Percentiles rank a stretch among this genome's conserved stretches.
These are phyloP conservation scores for Lampris incognitus DNA, from an alignment of 2,113 vertebrate species.

Conservation along the genomic window DNA sequence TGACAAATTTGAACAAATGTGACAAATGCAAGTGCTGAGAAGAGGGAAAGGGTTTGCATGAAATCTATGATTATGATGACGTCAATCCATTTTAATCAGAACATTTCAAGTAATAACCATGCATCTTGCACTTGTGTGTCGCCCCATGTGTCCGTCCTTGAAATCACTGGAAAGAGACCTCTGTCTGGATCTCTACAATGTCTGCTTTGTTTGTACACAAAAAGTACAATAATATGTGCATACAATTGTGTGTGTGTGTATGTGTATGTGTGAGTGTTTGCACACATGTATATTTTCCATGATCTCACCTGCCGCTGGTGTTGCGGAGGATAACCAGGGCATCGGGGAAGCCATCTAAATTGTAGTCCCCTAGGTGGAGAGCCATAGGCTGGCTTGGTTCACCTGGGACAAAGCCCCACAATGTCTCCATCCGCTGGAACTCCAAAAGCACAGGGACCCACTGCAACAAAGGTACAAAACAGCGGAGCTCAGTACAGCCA, in stretches of 20 bases:
- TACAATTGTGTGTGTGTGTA: not conserved
- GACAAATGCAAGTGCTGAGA: not conserved
- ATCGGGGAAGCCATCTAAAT: conserved; percentile 97
- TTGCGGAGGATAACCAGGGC: conserved; percentile 92
- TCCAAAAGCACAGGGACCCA: conserved; percentile 90
- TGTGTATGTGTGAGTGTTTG: not conserved
- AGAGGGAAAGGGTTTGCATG: not conserved
- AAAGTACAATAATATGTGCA: not conserved
- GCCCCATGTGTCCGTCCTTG: too few species aligned
- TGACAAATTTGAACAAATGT: conserved; percentile 14
- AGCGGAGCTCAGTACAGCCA: too few species aligned
- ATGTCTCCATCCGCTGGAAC: conserved; percentile 85
- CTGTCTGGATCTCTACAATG: too few species aligned
- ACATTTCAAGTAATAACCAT: not conserved
- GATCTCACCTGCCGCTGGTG: conserved; percentile 88
- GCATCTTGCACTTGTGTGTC: not conserved
- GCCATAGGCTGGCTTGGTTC: conserved; percentile 82
- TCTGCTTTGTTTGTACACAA: not conserved
- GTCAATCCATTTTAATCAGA: conserved; percentile 1
- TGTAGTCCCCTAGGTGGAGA: conserved; percentile 96
- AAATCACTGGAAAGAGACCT: too few species aligned
- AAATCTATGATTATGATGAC: not conserved
- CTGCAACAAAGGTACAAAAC: conserved; percentile 68
- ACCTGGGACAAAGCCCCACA: conserved; percentile 89
- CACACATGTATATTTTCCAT: not conserved